These are phyloP conservation scores for Montipora cactus DNA, from an alignment of 64 coral and sea anemone genomes.

Conservation along the genomic window DNA sequence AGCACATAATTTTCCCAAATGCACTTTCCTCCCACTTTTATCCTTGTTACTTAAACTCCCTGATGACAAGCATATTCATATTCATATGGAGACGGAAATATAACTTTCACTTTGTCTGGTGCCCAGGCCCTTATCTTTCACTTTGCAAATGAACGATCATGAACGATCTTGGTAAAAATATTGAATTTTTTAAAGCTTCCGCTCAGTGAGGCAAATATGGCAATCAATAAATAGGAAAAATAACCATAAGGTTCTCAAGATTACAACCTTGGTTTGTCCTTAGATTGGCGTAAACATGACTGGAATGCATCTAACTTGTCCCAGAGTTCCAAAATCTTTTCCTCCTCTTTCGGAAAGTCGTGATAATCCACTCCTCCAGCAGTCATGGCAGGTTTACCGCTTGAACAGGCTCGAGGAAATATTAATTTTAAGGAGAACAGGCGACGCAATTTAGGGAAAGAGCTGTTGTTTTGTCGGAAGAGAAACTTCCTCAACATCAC, in stretches of 20 bases:
- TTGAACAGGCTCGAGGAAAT: conserved; percentile 5
- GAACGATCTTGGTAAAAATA: too few species aligned
- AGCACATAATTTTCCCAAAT: too few species aligned
- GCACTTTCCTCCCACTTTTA: too few species aligned
- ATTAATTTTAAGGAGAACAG: background rate
- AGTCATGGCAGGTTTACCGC: conserved; percentile 64
- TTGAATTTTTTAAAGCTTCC: too few species aligned
- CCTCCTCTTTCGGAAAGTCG: conserved; percentile 96
- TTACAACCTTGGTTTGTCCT: conserved; percentile 86
- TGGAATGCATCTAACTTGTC: conserved; percentile 96
- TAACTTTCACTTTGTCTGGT: too few species aligned
- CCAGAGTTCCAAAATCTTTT: conserved; percentile 97
- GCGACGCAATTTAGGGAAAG: background rate
- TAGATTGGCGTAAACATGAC: conserved; percentile 90
- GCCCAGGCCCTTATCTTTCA: too few species aligned
- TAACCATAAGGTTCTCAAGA: background rate
- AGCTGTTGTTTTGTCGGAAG: background rate
- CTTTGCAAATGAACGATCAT: too few species aligned
- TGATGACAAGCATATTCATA: too few species aligned
- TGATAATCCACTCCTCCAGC: conserved; percentile 74
- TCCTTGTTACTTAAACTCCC: too few species aligned
- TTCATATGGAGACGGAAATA: too few species aligned
- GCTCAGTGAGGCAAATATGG: too few species aligned
- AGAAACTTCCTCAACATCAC: conserved; percentile 58
- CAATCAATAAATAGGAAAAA: background rate